These are phyloP conservation scores for Tribolium freemani DNA, from an alignment of 2,888 invertebrate species.

Conservation along the genomic window DNA sequence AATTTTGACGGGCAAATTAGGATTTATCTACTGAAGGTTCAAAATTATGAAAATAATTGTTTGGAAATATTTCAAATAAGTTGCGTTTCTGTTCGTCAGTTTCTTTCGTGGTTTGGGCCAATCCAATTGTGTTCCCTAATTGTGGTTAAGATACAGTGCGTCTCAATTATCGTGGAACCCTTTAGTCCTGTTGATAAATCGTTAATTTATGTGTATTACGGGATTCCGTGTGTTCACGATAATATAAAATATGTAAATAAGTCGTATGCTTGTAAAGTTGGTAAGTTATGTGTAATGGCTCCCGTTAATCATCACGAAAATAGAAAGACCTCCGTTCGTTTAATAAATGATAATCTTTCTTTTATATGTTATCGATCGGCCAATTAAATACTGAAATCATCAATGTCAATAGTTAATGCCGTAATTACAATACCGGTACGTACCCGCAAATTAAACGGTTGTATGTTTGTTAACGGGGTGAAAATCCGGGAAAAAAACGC, in stretches of 20 bases:
- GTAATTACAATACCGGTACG: slow-evolving; percentile 29
- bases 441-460: slow-evolving; percentile 29
- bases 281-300: slow-evolving; percentile 37
- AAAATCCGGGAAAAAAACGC: not conserved
- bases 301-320: slow-evolving; percentile 43
- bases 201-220: slow-evolving; percentile 54
- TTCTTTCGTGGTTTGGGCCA: not conserved
- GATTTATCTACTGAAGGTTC: too few relatives aligned
- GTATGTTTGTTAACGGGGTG: slow-evolving; percentile 17
- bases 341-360: slow-evolving; percentile 35
- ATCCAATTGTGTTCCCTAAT: not conserved
- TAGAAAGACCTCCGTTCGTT: slow-evolving; percentile 35
- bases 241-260: slow-evolving; percentile 44
- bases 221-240: slow-evolving; percentile 49
- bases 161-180: not conserved
- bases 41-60: too few relatives aligned
- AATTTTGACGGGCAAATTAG: too few relatives aligned
- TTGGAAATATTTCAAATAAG: too few relatives aligned
- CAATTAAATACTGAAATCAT: slow-evolving; percentile 40
- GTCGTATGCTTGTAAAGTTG: slow-evolving; percentile 38
- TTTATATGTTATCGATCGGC: slow-evolving; percentile 35
- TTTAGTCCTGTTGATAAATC: slow-evolving; percentile 45
- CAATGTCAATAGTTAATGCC: slow-evolving; percentile 37
- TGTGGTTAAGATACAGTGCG: not conserved
- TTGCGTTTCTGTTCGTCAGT: not conserved